Base-by-base conservation (phyloP, 2,113 vertebrate genomes). In the Gobiocypris rarus region DNA sequence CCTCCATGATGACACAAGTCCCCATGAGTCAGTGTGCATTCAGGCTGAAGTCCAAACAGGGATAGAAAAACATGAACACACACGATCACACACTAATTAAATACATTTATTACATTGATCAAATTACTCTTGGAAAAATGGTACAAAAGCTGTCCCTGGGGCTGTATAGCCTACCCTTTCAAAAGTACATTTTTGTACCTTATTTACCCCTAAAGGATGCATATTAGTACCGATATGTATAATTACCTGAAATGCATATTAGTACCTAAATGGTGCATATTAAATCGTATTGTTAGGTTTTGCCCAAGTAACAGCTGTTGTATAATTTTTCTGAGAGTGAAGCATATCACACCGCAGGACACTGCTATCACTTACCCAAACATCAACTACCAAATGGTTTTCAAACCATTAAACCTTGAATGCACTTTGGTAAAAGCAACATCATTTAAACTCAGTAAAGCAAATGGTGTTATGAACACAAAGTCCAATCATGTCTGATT, bases 361-460 rank as follows among this genome's bases (percentile, higher is more conserved):
- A 10, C 73, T 75, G 9, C 48, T 54, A 19, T 56, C 26, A 8
- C 52, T 31, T n/a, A 38, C 52, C 9, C 31, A 58, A 76, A 56
- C 10, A 71, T 71, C 22, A 71, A 43, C 67, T 71, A 41, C 38
- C 38, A 22, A 61, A 43, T 17, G 54, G 13, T 59, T 78, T 78
- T 61, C 15, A 58, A 38, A 58, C 28, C 75, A 76, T 78, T 59
- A 78, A 78, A 41, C 75, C 56, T 41, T 3, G 4, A 78, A 61
- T 43, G 38, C 56, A 43, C 22, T 78, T 61, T 26, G 56, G 34
- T 78, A 78, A 78, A 78, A 78, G 75, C 75, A 78, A 59, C 75
- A 78, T 78, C 22, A 78, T 61, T 78, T 43, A 61, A 43, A 43
- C n/a, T 58, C 31, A 2, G 48, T 22, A 6, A 74, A 75, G 19